These are phyloP conservation scores for Talpa occidentalis DNA, from an alignment of 2,113 vertebrate species.

Conservation along the genomic window DNA sequence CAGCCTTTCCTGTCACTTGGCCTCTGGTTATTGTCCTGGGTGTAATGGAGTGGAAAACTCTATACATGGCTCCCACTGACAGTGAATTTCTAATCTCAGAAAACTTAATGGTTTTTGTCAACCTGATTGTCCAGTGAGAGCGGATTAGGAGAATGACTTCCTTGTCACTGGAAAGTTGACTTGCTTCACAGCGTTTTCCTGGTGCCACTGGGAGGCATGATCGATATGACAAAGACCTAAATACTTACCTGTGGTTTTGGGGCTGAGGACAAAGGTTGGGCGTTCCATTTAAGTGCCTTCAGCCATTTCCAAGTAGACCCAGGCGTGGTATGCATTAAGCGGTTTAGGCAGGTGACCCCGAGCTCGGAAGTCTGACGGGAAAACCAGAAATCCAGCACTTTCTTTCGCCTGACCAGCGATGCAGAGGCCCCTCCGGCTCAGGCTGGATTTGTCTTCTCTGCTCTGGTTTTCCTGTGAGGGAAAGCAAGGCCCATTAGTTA, in stretches of 20 bases:
- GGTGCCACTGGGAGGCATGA: constrained; percentile 75
- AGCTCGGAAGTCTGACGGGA: neutral
- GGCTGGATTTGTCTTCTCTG: constrained; percentile 40
- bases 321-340: constrained; percentile 51
- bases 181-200: constrained; percentile 56
- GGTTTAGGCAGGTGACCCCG: constrained; percentile 36
- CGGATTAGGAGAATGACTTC: constrained; percentile 80
- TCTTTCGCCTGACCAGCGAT: neutral
- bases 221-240: constrained; percentile 72
- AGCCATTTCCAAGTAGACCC: constrained; percentile 59
- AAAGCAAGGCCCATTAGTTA: constrained; percentile 60
- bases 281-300: constrained; percentile 63
- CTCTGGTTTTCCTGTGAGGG: neutral
- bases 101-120: constrained; percentile 84
- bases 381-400: neutral
- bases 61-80: constrained; percentile 73
- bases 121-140: constrained; percentile 78
- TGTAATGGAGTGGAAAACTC: constrained; percentile 82
- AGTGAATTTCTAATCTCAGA: constrained; percentile 80
- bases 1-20: constrained; percentile 76
- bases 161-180: constrained; percentile 73
- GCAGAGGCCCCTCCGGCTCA: neutral
- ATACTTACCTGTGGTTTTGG: constrained; percentile 54
- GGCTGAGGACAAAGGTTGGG: constrained; percentile 68
- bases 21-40: constrained; percentile 79